phyloP scores from a whole-genome alignment of 1,140 invertebrate species.

The Trichonephila inaurata region DNA sequence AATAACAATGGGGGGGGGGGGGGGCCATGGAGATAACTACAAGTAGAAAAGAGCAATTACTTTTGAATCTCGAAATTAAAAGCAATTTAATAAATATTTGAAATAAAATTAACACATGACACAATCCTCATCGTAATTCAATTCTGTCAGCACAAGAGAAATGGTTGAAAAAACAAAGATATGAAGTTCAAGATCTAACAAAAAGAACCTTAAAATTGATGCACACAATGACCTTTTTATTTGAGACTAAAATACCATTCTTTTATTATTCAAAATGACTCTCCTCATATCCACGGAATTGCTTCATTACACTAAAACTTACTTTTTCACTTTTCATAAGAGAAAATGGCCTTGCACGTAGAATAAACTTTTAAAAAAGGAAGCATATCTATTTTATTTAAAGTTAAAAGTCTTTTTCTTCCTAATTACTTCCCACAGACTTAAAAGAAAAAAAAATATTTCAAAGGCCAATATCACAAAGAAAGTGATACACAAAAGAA shows the following conservation, averaged over 20 bases:
- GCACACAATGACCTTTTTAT: slow-evolving; percentile 50
- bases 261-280: slow-evolving; percentile 44
- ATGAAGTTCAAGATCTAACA: not conserved
- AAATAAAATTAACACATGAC: not conserved
- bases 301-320: slow-evolving; percentile 12
- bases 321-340: not conserved
- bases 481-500: slow-evolving; percentile 64
- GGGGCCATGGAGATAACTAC: too few relatives aligned
- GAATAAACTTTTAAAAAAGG: slow-evolving; percentile 20
- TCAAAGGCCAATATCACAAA: slow-evolving; percentile 65
- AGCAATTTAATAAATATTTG: not conserved
- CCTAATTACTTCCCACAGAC: slow-evolving; percentile 48
- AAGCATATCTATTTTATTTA: slow-evolving; percentile 11
- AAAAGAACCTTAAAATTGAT: slow-evolving; percentile 12
- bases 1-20: too few relatives aligned
- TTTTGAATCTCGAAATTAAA: too few relatives aligned
- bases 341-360: not conserved
- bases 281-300: slow-evolving; percentile 36
- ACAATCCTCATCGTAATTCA: not conserved
- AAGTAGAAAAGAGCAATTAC: too few relatives aligned
- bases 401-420: slow-evolving; percentile 25
- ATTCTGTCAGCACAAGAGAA: not conserved
- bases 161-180: not conserved
- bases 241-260: not conserved
- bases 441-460: slow-evolving; percentile 19